These are phyloP conservation scores for Margarornis squamiger DNA, from an alignment of 2,797 vertebrate genomes.

Conservation along the genomic window DNA sequence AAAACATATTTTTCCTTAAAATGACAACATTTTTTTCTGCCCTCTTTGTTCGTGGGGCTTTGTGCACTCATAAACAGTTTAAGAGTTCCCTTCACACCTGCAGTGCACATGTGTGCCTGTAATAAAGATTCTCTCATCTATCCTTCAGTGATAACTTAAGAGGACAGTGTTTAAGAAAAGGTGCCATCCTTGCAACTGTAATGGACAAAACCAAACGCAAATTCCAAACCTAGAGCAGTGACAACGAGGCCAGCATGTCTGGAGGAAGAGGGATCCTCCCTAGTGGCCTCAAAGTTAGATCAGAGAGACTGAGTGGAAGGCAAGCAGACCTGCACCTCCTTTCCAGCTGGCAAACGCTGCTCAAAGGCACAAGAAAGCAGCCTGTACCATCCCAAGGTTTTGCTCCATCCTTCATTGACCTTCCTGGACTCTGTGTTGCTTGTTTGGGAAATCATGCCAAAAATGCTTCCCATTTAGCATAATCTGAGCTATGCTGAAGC, in stretches of 20 bases:
- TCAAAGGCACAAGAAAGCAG: not conserved
- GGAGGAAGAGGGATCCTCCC: not conserved
- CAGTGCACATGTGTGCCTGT: constrained; percentile 25
- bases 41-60: constrained; percentile 50
- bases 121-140: constrained; percentile 26
- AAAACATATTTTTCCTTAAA: constrained; percentile 63
- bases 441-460: not conserved
- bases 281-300: not conserved
- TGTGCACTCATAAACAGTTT: constrained; percentile 59
- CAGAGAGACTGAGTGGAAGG: not conserved
- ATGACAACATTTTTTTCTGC: constrained; percentile 55
- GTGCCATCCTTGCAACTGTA: not conserved
- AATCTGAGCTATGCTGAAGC: not conserved
- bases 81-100: constrained; percentile 57
- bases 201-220: not conserved
- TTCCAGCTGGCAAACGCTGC: not conserved
- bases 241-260: not conserved
- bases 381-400: not conserved
- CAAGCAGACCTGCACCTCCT: not conserved
- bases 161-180: not conserved
- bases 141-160: not conserved
- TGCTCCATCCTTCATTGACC: not conserved
- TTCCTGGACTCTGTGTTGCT: not conserved
- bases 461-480: not conserved
- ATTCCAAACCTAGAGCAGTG: not conserved